Evolutionary conservation across 2,113 vertebrate genomes (phyloP), one percentile per base, ranked within the genome.

Genomic region (Cisticola juncidis): DNA sequence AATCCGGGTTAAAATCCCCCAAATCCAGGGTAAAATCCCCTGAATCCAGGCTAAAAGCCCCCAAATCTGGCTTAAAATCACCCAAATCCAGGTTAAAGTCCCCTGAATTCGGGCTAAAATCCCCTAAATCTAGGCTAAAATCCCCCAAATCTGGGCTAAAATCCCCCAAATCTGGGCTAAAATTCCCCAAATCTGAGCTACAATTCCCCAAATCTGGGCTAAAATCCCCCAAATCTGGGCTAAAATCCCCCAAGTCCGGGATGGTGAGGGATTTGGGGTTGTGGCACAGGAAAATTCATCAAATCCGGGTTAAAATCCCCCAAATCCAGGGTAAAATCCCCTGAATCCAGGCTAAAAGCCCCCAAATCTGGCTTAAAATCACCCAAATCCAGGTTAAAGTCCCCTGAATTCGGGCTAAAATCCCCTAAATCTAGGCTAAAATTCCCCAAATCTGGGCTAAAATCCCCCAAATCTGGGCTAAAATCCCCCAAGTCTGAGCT

Each of bases 201-300:
- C n/a, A n/a, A n/a, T n/a, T n/a, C n/a, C n/a, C n/a, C n/a, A 5
- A 10, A 25, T 61, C 11, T 0, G 2, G 54, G 72, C 0, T 35
- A 4, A 54, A 47, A 36, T 35, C 17, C 9, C 6, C 6, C 6
- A 5, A 26, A 28, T 50, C 1, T 1, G 6, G 44, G 44, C 1
- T n/a, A 9, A 22, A 74, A 58, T 36, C 14, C 7, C 4, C 16
- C 4, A 4, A 26, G 21, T 50, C 1, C 1, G 5, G 44, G 44
- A 1, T n/a, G n/a, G n/a, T n/a, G n/a, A n/a, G n/a, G n/a, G n/a
- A n/a, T n/a, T n/a, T n/a, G n/a, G n/a, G n/a, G n/a, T n/a, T n/a
- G n/a, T n/a, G n/a, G n/a, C n/a, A n/a, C n/a, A n/a, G n/a, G n/a
- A n/a, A n/a, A n/a, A n/a, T n/a, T n/a, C n/a, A n/a, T n/a, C 0